Base-by-base conservation (phyloP, 2,888 invertebrate genomes). In the Eupithecia exiguata region DNA sequence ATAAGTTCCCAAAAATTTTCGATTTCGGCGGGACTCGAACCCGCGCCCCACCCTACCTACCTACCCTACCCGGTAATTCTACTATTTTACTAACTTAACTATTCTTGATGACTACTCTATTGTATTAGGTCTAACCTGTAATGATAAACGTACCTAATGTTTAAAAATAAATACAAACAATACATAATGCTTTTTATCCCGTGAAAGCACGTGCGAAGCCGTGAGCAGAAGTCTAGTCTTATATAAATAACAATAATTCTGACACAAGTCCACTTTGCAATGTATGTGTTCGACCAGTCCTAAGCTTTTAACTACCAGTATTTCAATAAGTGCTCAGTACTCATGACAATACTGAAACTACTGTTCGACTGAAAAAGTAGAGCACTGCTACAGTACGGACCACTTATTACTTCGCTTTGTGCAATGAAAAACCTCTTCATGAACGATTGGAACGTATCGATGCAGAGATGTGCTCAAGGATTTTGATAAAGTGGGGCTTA, bases 361-460 rank as follows among this genome's bases (percentile, higher is more conserved):
- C 36, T 25, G 2, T 43, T 40, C 5, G 18, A 49, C 68, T 67
- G 58, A 70, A 12, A 46, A 40, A 30, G 49, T 71, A 35, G 71
- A 76, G 69, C 66, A 46, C 43, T 25, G 10, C 72, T 49, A 30
- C 65, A 66, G 35, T 30, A 67, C 43, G 49, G 21, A 73, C 71
- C 70, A 71, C 69, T 76, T 67, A 66, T 30, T 68, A 12, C 72
- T 61, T 30, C 66, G 62, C 68, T 70, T 69, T 72, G 69, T 62
- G 70, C 70, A 68, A 43, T 67, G 61, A 58, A 72, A 72, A 62
- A 46, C 61, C 53, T 63, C 58, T 65, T 53, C 40, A 62, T 67
- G 61, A 67, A 68, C 69, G 67, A 75, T 63, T 68, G 68, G 63
- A 62, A 70, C 67, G 63, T 58, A 69, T 35, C 40, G 14, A 69